Evolutionary conservation across 1,140 invertebrate genomes (phyloP).

Genomic region (Dryas iulia): DNA sequence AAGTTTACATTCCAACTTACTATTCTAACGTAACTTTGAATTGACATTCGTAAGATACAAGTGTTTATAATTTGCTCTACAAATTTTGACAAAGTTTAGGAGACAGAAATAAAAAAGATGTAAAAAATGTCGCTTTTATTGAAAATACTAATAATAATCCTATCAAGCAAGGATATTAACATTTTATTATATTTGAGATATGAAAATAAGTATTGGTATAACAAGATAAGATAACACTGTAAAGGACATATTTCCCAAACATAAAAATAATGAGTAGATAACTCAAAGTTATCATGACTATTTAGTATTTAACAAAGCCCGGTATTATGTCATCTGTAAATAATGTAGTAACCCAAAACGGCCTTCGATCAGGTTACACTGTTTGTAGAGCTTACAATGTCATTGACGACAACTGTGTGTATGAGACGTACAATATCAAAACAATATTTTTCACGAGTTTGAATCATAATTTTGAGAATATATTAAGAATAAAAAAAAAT

Average conservation of each 20-base stretch:
- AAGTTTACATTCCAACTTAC: too few relatives aligned
- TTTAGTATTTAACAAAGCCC: neutral
- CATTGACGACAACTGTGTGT: neutral
- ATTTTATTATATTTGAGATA: neutral
- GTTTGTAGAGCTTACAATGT: slow-evolving; percentile 15
- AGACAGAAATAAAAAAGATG: neutral
- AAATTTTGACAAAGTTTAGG: neutral
- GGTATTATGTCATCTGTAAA: slow-evolving; percentile 7
- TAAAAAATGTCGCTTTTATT: neutral
- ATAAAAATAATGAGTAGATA: neutral
- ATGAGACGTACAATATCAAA: neutral
- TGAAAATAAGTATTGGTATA: neutral
- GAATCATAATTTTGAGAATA: too few relatives aligned
- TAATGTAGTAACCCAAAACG: neutral
- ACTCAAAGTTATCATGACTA: neutral
- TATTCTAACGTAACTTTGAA: too few relatives aligned
- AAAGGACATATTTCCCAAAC: neutral
- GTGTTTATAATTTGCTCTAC: too few relatives aligned
- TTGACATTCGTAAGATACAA: too few relatives aligned
- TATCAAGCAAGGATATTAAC: neutral
- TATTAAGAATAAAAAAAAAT: too few relatives aligned
- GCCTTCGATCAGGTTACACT: slow-evolving; percentile 17
- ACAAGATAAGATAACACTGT: neutral
- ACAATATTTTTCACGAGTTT: neutral
- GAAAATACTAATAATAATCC: neutral